Base-by-base conservation (phyloP, 2,888 invertebrate species). In the Pandemis corylana region DNA sequence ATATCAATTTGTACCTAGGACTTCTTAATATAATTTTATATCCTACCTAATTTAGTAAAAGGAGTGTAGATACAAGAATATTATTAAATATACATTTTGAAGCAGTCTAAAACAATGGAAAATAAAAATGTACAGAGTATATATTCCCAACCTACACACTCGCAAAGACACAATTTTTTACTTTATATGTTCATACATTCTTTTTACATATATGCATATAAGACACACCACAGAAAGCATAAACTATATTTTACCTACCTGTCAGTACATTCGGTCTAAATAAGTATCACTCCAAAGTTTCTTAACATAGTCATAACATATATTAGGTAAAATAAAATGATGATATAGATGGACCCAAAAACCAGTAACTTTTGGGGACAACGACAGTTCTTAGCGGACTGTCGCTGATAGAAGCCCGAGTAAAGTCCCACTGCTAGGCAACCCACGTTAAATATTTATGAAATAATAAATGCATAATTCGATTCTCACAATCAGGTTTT, bases 1-100 rank as follows among this genome's bases (percentile, higher is more conserved):
- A 64, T 20, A 59, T 51, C 69, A 15, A 65, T 74, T 74, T 74
- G 69, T 74, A 74, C 74, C 61, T 61, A 65, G 61, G 62, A 62
- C 49, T 59, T 72, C 13, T 59, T 20, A 59, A 10, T 59, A 59
- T n/a, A 51, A 56, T 28, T 44, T 44, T 71, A 42, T n/a, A 62
- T n/a, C 7, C n/a, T 62, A 62, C 7, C 41, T 62, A 62, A 62
- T 62, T 62, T 62, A 62, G 41, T 36, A 62, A 62, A 59, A 28
- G 59, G 28, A 28, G 59, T 59, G 59, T 20, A 12, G 28, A 28
- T 28, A 59, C 15, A 15, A 56, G 53, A 56, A 20, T 56, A 56
- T 56, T 20, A 15, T 56, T 20, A 15, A 15, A 68, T 41, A 53
- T 53, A 44, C 28, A 41, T 59, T 44, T n/a, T 68, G 13, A 36